Evolutionary conservation across 1,140 invertebrate species (phyloP).

Genomic region (Cepaea nemoralis): DNA sequence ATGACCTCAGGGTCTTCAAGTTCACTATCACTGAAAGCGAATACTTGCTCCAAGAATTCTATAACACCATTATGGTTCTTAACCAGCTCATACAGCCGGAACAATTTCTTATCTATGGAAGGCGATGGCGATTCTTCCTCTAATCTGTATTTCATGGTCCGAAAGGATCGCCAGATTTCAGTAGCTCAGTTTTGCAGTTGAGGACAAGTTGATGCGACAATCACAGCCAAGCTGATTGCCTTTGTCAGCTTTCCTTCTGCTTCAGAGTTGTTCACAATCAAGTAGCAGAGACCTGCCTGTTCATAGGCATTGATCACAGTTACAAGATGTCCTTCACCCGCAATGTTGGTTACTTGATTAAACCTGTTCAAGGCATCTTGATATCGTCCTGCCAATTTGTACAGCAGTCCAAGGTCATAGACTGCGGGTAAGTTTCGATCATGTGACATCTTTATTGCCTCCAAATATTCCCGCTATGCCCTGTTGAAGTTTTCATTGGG

Average conservation of each 20-base stretch:
- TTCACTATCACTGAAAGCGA: background rate
- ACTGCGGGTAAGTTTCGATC: background rate
- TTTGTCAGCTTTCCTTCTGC: background rate
- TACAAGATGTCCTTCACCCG: background rate
- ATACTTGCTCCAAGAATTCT: background rate
- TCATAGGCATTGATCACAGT: constrained; percentile 5
- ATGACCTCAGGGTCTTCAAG: background rate
- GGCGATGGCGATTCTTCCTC: background rate
- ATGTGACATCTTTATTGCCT: background rate
- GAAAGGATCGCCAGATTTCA: background rate
- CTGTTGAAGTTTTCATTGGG: background rate
- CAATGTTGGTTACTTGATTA: background rate
- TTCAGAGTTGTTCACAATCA: background rate
- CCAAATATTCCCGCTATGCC: background rate
- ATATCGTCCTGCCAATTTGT: background rate
- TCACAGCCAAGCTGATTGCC: background rate
- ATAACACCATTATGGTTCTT: background rate
- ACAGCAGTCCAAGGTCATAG: background rate
- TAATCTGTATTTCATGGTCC: background rate
- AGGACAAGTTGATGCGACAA: background rate
- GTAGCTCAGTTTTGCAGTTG: background rate
- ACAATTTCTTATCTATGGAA: background rate
- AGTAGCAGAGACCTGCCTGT: background rate
- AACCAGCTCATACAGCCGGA: background rate
- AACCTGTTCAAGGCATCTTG: background rate